Conservation (phyloP, 2,113 vertebrate genomes). For the Colius striatus region DNA sequence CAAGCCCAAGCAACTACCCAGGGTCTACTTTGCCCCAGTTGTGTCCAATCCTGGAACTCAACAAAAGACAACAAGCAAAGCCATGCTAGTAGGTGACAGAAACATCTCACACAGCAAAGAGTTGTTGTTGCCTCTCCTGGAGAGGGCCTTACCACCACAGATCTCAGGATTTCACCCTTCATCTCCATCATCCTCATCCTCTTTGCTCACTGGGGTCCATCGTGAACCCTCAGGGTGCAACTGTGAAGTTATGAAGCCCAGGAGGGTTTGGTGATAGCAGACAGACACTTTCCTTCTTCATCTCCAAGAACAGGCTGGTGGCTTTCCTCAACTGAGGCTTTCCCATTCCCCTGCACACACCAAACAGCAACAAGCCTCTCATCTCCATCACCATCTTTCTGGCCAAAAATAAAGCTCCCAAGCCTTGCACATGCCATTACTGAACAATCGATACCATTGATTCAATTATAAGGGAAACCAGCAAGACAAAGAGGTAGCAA, state of each 20-base stretch:
- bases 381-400: not conserved
- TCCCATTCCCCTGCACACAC: not conserved
- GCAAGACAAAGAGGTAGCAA: not conserved
- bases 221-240: not conserved
- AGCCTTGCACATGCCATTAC: not conserved
- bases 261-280: not conserved
- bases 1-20: not conserved
- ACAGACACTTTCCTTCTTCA: not conserved
- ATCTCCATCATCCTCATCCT: not conserved
- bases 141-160: no score
- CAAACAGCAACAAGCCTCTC: not conserved
- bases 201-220: not conserved
- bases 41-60: not conserved
- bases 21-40: not conserved
- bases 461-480: not conserved
- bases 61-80: not conserved
- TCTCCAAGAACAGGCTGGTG: not conserved
- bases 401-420: not conserved
- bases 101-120: not conserved
- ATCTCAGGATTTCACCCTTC: not conserved
- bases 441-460: not conserved
- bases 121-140: not conserved
- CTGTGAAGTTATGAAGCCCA: not conserved
- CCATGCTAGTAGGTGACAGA: not conserved
- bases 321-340: not conserved